These are phyloP conservation scores for Notoglanidium macrostoma DNA, from an alignment of 2,797 vertebrate species.

Conservation along the genomic window DNA sequence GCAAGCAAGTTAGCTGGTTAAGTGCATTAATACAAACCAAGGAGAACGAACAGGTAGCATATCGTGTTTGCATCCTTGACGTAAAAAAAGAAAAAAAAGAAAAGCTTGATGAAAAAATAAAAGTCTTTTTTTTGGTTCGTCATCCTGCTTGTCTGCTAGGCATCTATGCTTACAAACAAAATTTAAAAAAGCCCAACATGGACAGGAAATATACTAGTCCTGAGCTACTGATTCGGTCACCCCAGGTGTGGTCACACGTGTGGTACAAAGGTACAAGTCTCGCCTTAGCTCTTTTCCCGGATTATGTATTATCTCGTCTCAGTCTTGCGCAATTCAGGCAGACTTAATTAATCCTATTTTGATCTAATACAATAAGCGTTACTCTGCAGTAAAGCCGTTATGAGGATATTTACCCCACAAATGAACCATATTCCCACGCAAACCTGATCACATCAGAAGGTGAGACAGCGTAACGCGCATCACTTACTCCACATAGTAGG, in stretches of 20 bases:
- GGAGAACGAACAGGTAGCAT: not conserved
- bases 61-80: not conserved
- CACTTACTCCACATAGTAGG: constrained; percentile 97
- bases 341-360: not conserved
- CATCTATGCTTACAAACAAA: not conserved
- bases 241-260: not conserved
- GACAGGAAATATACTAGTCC: not conserved
- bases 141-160: not conserved
- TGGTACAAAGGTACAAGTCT: not conserved
- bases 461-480: not conserved
- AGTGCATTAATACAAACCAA: not conserved
- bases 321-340: not conserved
- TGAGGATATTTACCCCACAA: not conserved
- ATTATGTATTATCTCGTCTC: not conserved
- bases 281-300: not conserved
- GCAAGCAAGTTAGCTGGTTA: not conserved
- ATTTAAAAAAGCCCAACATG: not conserved
- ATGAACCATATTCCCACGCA: not conserved
- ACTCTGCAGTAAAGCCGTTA: not conserved
- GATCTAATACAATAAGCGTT: not conserved
- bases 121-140: not conserved
- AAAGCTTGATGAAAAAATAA: too few relatives aligned
- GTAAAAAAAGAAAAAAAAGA: too few relatives aligned
- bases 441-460: not conserved
- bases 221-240: not conserved